Evolutionary conservation across 1,140 invertebrate genomes (phyloP).

Genomic region (Thaumetopoea pityocampa): DNA sequence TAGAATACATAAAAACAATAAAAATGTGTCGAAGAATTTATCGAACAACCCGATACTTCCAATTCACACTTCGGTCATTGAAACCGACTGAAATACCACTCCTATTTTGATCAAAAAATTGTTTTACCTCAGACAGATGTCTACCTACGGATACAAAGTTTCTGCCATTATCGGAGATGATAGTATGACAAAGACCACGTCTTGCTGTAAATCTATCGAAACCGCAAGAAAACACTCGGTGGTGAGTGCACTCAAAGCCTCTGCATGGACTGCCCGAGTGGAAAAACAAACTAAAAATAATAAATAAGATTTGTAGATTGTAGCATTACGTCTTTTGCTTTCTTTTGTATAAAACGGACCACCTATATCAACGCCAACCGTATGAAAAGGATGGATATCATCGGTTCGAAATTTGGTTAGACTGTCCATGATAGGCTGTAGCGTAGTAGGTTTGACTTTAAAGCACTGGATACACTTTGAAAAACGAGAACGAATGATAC

Average conservation of each 20-base stretch:
- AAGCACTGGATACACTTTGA: constrained; percentile 7
- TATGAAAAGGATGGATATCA: constrained; percentile 4
- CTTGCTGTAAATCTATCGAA: constrained; percentile 45
- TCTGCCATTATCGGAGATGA: constrained; percentile 45
- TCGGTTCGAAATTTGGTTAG: constrained; percentile 4
- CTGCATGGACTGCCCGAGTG: constrained; percentile 43
- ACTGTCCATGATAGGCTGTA: constrained; percentile 13
- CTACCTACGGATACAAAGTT: constrained; percentile 41
- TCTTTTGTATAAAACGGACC: constrained; percentile 14
- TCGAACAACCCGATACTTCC: too few relatives aligned
- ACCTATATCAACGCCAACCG: constrained; percentile 9
- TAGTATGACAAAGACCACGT: constrained; percentile 20
- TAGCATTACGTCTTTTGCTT: constrained; percentile 2
- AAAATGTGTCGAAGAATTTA: too few relatives aligned
- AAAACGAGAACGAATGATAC: constrained; percentile 9
- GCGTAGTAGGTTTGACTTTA: not conserved
- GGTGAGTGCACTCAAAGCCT: constrained; percentile 33
- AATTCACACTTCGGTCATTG: constrained; percentile 12
- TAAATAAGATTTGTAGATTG: constrained; percentile 9
- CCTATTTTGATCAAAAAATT: too few relatives aligned
- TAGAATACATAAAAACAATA: too few relatives aligned
- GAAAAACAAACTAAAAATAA: constrained; percentile 15
- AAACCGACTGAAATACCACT: too few relatives aligned
- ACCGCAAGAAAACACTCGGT: constrained; percentile 51
- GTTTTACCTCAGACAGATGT: too few relatives aligned